These are phyloP conservation scores for Dexiosoma caninum DNA, from an alignment of 2,888 invertebrate species.

Conservation along the genomic window DNA sequence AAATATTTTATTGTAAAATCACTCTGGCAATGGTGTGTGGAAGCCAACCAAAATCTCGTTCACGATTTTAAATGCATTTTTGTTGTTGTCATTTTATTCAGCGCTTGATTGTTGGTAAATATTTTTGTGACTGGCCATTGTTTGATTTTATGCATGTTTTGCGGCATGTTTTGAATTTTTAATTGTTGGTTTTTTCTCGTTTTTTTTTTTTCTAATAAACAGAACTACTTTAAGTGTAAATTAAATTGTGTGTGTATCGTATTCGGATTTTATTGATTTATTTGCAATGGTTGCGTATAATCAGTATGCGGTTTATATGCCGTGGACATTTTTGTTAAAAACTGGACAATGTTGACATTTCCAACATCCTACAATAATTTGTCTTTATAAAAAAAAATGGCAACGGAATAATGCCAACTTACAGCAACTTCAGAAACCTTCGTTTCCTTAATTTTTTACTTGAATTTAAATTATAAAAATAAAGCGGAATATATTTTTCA, in stretches of 20 bases:
- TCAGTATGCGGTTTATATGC: conserved; percentile 30
- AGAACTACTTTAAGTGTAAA: conserved; percentile 37
- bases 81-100: background rate
- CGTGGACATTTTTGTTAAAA: conserved; percentile 14
- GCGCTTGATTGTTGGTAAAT: background rate
- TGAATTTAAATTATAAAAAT: too few species aligned
- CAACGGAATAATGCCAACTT: too few species aligned
- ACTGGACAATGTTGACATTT: background rate
- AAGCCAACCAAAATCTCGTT: too few species aligned
- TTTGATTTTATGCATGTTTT: conserved; percentile 26
- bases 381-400: background rate
- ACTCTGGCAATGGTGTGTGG: background rate
- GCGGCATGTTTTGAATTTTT: conserved; percentile 32
- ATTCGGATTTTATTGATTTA: conserved; percentile 3
- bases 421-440: background rate
- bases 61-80: too few species aligned
- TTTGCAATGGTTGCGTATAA: conserved; percentile 28
- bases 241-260: conserved; percentile 30
- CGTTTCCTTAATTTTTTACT: too few species aligned
- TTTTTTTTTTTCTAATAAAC: background rate
- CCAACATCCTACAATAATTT: background rate
- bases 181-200: background rate
- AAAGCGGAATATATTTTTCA: too few species aligned
- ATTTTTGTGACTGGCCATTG: background rate
- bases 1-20: too few species aligned